Base-by-base conservation (phyloP, 1,140 invertebrate species). In the Ceratitis capitata region DNA sequence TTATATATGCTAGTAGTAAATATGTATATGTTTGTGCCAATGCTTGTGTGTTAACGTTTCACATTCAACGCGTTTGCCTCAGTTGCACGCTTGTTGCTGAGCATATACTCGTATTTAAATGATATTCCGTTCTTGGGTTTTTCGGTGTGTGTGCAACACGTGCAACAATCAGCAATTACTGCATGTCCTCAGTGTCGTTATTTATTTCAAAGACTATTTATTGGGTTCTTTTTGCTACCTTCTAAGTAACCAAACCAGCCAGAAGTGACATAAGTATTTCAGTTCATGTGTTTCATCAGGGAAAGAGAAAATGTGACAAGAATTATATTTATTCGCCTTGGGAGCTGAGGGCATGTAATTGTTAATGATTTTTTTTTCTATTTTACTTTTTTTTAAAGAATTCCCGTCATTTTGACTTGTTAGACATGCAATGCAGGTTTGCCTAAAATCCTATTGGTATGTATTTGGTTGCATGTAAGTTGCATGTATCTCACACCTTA, bases 61-160 rank as follows among this genome's bases (percentile, higher is more conserved):
- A 26, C 5, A 61, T 6, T 61, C 5, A 26, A 7, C 23, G 32
- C 4, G 39, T 35, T 45, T 10, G 2, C 10, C 39, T 42, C 69
- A 47, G 64, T 39, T 69, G 69, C 39, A 78, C 39, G 42, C 45
- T 12, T 45, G 39, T 3, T 45, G 23, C 19, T 42, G 45, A 3
- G 39, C 26, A n/a, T n/a, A n/a, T n/a, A n/a, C n/a, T n/a, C n/a
- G n/a, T n/a, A n/a, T n/a, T n/a, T n/a, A n/a, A 45, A 78, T 78
- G 69, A 9, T n/a, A 78, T 45, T 78, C 39, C 39, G 35, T n/a
- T 45, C n/a, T n/a, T 19, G 69, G 3, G 26, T 47, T 78, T 78
- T 35, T 23, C 39, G n/a, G 23, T 47, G n/a, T 78, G n/a, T 78
- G 69, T 78, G 42, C 69, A 78, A 78, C 69, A 78, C 69, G 69